A percentile compares a stretch with the other conserved stretches of the same genome.
Evolutionary conservation across 2,113 vertebrate species (phyloP).

Genomic region (Pseudorhombus dupliciocellatus): DNA sequence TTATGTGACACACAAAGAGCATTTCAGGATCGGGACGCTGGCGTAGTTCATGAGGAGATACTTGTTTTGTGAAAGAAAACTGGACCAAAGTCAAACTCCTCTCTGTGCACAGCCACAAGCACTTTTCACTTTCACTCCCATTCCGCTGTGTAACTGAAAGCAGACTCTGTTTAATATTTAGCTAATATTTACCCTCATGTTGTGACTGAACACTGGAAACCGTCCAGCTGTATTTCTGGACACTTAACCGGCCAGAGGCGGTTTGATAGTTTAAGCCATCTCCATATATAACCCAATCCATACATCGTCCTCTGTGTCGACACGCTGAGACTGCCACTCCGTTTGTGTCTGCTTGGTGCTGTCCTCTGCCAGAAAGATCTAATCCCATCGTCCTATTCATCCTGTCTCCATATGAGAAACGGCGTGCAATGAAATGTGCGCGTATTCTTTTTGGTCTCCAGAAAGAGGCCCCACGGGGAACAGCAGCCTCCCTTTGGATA

Average conservation of each 20-base stretch:
- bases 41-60: constrained; percentile 29
- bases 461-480: constrained; percentile 47
- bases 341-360: constrained; percentile 4
- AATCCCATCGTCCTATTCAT: constrained; percentile 24
- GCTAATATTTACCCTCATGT: constrained; percentile 34
- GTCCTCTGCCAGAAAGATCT: constrained; percentile 44
- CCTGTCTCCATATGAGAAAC: constrained; percentile 45
- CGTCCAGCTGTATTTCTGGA: constrained; percentile 21
- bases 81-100: constrained; percentile 44
- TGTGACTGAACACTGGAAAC: constrained; percentile 31
- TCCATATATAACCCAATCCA: constrained; percentile 43
- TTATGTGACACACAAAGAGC: constrained; percentile 3
- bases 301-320: constrained; percentile 1
- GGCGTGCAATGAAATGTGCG: constrained; percentile 55
- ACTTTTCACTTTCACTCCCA: constrained; percentile 30
- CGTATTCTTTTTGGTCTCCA: constrained; percentile 38
- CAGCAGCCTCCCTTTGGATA: constrained; percentile 36
- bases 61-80: constrained; percentile 39
- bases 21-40: not conserved
- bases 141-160: constrained; percentile 41
- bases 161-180: constrained; percentile 32
- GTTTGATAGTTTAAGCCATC: constrained; percentile 25
- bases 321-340: constrained; percentile 16
- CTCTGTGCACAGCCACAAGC: constrained; percentile 28
- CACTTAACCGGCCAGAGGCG: constrained; percentile 8